Percentiles rank a stretch among this genome's conserved stretches.
Evolutionary conservation across 2,888 invertebrate species (phyloP).

Genomic region (Peribatodes rhomboidaria): DNA sequence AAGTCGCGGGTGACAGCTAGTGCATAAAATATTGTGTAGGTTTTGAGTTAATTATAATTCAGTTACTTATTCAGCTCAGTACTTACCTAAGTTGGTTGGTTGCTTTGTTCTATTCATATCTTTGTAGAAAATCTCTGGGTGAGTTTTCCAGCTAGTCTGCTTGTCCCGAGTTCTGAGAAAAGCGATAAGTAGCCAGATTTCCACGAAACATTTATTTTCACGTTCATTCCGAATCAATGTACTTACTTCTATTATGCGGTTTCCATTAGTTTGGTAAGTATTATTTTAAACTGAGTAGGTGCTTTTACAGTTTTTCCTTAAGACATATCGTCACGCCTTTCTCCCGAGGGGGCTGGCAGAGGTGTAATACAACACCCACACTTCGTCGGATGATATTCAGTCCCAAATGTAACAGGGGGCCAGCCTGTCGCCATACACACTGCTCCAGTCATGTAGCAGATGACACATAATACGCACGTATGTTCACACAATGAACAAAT

Average conservation of each 20-base stretch:
- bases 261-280: neutral
- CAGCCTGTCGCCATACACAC: no score
- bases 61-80: neutral
- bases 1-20: no score
- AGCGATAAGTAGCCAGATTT: slow-evolving; percentile 3
- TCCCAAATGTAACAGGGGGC: no score
- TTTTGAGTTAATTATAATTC: neutral
- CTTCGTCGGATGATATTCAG: no score
- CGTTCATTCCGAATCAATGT: neutral
- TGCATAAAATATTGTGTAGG: neutral
- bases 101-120: slow-evolving; percentile 7
- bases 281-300: no score
- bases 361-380: no score
- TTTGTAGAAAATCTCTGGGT: slow-evolving; percentile 1
- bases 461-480: no score
- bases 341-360: no score
- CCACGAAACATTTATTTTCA: slow-evolving; percentile 2
- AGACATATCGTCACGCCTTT: no score
- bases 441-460: no score
- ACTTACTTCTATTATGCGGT: neutral
- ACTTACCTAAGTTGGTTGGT: neutral
- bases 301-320: no score
- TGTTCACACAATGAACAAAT: no score
- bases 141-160: slow-evolving; percentile 10
- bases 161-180: neutral